Base-by-base conservation (phyloP, 2,797 vertebrate species). In the Echeneis naucrates region DNA sequence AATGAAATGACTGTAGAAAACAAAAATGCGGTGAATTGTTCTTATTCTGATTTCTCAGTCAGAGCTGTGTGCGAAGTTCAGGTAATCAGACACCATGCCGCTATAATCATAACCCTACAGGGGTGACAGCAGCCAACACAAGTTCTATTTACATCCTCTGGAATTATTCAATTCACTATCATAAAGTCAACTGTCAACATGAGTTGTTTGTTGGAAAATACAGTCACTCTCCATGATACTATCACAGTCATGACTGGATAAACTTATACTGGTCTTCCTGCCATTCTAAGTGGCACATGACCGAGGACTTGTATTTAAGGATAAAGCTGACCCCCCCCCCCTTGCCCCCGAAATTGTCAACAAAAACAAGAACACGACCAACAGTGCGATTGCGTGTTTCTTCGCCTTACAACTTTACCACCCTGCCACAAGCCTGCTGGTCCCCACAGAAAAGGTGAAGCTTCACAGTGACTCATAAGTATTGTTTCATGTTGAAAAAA, bases 141-240 rank as follows among this genome's bases (percentile, higher is more conserved):
- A 68, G 68, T 74, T 87, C 80, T 90, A 86, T 91, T 92, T 91
- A 86, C 76, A 81, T 78, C 78, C 74, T 76, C 70, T 76, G 77
- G 77, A 76, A 91, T 92, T 87, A 88, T 89, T 92, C 84, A 87
- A 82, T 91, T 89, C 81, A 60, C 72, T 78, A 67, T 67, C 56
- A 68, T 55, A 83, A 69, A 80, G 53, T 63, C 77, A 71, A 66
- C 53, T 62, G 45, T 61, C 69, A 66, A 40, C 26, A 42, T n/a
- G 71, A 68, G 59, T 33, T 53, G 51, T 70, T 68, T 67, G 32
- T 35, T 27, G 44, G 35, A 67, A 74, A 71, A 58, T 14, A 45
- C n/a, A 52, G 53, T 44, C n/a, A 47, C 35, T 70, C 12, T n/a
- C 27, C n/a, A 50, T 32, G 26, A 32, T 19, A 42, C 5, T n/a